A percentile compares a stretch with the other conserved stretches of the same genome.
Conservation (phyloP, 1,140 invertebrate species). For the Zaprionus ornatus region DNA sequence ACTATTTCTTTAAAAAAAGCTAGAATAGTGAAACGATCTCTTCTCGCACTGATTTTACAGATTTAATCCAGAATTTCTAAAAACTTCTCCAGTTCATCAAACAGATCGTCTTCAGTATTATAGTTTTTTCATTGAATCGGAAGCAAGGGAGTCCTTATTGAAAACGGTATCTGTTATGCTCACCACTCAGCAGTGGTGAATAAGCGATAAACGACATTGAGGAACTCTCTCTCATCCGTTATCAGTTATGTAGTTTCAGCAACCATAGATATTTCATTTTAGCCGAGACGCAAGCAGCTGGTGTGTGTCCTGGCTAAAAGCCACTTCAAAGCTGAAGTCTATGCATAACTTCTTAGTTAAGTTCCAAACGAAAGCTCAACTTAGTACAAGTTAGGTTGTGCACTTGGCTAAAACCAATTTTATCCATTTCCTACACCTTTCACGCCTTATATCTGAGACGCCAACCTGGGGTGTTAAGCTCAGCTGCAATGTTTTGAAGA, state of each 20-base stretch:
- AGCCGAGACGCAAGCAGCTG: not conserved
- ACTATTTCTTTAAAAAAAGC: no score
- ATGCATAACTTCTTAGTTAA: not conserved
- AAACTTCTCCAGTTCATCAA: no score
- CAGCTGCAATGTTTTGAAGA: not conserved
- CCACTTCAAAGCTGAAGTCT: not conserved
- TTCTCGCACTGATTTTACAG: no score
- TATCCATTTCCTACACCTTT: not conserved
- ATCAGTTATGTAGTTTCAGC: not conserved
- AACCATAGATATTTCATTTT: not conserved
- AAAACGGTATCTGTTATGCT: no score
- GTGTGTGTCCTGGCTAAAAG: not conserved
- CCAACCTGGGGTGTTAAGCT: not conserved
- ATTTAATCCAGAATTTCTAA: no score
- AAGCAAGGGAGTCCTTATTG: no score
- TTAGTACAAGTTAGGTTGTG: not conserved
- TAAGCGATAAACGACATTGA: no score
- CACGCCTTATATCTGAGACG: not conserved
- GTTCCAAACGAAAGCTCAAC: not conserved
- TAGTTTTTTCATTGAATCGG: no score
- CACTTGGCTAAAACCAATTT: not conserved
- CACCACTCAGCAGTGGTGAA: no score
- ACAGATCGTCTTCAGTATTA: no score
- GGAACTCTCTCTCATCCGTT: no score
- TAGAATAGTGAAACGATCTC: no score